Conservation (phyloP, 2,797 vertebrate genomes). For the Chelmon rostratus region DNA sequence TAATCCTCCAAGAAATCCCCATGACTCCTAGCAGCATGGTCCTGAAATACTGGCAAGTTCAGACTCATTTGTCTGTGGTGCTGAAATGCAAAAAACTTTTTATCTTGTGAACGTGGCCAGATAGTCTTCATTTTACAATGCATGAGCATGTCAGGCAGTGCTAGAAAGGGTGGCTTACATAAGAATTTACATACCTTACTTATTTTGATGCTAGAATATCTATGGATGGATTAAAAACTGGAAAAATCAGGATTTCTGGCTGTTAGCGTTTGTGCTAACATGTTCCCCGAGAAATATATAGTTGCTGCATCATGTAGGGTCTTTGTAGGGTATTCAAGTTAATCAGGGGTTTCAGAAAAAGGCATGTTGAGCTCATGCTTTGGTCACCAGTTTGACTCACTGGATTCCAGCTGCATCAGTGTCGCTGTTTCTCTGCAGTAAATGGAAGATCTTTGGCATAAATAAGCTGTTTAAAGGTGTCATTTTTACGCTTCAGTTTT, state of each 20-base stretch:
- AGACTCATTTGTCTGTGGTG: constrained; percentile 3
- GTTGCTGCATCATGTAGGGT: not conserved
- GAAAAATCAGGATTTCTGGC: not conserved
- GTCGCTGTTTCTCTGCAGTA: not conserved
- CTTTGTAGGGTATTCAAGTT: not conserved
- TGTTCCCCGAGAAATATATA: not conserved
- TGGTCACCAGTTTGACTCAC: not conserved
- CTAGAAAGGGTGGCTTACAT: not conserved
- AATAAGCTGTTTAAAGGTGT: not conserved
- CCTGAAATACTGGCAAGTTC: constrained; percentile 29
- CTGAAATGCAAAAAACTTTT: not conserved
- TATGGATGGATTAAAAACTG: not conserved
- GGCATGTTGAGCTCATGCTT: not conserved
- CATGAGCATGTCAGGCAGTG: not conserved
- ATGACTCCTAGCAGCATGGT: constrained; percentile 41
- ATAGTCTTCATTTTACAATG: constrained; percentile 13
- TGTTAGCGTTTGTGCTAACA: not conserved
- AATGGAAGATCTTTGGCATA: not conserved
- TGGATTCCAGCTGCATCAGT: not conserved
- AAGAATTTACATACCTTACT: not conserved
- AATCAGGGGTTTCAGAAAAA: not conserved
- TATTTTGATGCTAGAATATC: not conserved
- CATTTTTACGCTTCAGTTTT: not conserved
- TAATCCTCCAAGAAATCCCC: constrained; percentile 59
- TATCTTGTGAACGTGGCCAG: not conserved